Evolutionary conservation across 2,888 invertebrate genomes (phyloP).

Genomic region (Carterocephalus palaemon): DNA sequence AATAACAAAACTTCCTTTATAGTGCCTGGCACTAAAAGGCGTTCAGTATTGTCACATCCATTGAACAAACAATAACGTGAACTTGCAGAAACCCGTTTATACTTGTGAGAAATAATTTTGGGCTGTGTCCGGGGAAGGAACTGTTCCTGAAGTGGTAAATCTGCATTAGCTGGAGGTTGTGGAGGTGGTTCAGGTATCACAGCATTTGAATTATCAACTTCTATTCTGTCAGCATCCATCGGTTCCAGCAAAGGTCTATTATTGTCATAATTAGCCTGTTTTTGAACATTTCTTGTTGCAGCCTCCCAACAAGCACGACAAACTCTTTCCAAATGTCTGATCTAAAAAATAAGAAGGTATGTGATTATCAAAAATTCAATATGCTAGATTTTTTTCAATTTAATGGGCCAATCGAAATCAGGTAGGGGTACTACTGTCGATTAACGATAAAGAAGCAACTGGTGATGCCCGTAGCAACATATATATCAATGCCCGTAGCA

Average conservation of each 20-base stretch:
- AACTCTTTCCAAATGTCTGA: neutral
- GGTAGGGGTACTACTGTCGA: no score
- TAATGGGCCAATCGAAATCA: no score
- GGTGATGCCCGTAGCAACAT: no score
- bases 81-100: neutral
- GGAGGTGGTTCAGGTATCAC: neutral
- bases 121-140: neutral
- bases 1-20: slow-evolving; percentile 1
- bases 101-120: neutral
- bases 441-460: no score
- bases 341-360: neutral
- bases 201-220: slow-evolving; percentile 1
- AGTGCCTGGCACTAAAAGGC: neutral
- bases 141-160: no score
- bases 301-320: neutral
- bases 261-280: no score
- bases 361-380: no score
- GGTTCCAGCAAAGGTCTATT: no score
- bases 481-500: no score
- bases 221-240: neutral
- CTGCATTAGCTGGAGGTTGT: neutral
- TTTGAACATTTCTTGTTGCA: neutral
- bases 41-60: neutral
- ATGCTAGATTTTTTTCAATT: no score
- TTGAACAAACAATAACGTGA: neutral